phyloP scores from a whole-genome alignment of 2,797 vertebrate species.

The Sitta carolinensis region DNA sequence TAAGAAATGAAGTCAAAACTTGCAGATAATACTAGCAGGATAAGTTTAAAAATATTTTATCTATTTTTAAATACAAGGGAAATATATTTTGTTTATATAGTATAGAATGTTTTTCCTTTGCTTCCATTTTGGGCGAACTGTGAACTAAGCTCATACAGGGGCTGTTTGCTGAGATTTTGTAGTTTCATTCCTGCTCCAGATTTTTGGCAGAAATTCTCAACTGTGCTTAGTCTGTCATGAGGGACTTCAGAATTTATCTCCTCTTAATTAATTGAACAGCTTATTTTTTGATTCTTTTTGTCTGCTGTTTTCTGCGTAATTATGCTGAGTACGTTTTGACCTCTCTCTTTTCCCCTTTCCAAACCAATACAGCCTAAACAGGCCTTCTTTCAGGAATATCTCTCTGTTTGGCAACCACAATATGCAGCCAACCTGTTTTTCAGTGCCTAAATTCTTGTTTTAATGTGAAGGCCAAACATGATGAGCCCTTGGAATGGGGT shows the following conservation, averaged over 20 bases:
- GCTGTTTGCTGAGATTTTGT: background rate
- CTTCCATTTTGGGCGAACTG: background rate
- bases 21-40: background rate
- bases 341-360: background rate
- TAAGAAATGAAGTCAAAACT: background rate
- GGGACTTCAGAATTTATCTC: background rate
- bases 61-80: background rate
- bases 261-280: background rate
- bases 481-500: background rate
- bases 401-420: background rate
- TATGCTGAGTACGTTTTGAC: background rate
- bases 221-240: background rate
- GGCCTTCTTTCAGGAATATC: background rate
- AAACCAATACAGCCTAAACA: background rate
- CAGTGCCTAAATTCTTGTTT: background rate
- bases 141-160: background rate
- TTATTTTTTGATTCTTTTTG: background rate
- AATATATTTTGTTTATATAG: background rate
- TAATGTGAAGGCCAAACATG: background rate
- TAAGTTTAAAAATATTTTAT: background rate
- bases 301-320: background rate
- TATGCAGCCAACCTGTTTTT: background rate
- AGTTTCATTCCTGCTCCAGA: background rate
- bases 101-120: background rate
- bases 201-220: background rate